Conservation (phyloP, 2,888 invertebrate species). For the Epistrophe eligans region DNA sequence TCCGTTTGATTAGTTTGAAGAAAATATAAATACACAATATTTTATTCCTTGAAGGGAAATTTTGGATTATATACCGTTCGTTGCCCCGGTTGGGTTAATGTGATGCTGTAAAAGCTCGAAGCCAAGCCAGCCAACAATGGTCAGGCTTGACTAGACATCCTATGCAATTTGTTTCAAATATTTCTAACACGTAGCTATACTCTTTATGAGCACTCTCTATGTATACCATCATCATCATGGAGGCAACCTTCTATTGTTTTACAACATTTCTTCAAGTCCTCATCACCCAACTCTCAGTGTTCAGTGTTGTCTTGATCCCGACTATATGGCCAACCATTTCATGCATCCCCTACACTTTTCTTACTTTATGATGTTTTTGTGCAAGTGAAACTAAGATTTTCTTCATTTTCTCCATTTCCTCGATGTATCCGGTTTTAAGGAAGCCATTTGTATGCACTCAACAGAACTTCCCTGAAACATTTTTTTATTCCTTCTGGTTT, state of each 20-base stretch:
- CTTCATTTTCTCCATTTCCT: slow-evolving; percentile 69
- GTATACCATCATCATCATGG: slow-evolving; percentile 13
- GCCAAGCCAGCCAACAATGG: slow-evolving; percentile 25
- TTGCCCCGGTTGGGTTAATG: neutral
- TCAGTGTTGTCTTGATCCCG: neutral
- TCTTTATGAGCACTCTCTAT: slow-evolving; percentile 42
- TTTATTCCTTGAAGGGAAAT: neutral
- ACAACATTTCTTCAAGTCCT: slow-evolving; percentile 9
- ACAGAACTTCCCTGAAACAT: slow-evolving; percentile 63
- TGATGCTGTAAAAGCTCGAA: neutral
- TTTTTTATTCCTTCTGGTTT: slow-evolving; percentile 5
- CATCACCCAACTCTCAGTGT: neutral
- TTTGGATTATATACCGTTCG: neutral
- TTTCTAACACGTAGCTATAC: slow-evolving; percentile 60
- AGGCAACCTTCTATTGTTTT: slow-evolving; percentile 34
- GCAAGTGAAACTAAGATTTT: slow-evolving; percentile 63
- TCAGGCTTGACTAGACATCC: slow-evolving; percentile 46
- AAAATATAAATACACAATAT: slow-evolving; percentile 2
- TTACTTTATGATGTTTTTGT: slow-evolving; percentile 43
- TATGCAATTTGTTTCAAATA: slow-evolving; percentile 58
- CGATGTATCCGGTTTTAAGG: slow-evolving; percentile 71
- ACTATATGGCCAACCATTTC: neutral
- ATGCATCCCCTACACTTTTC: slow-evolving; percentile 11
- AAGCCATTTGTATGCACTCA: slow-evolving; percentile 75
- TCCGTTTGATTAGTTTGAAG: slow-evolving; percentile 51